Conservation (phyloP, 2,797 vertebrate genomes). For the Artibeus jamaicensis region DNA sequence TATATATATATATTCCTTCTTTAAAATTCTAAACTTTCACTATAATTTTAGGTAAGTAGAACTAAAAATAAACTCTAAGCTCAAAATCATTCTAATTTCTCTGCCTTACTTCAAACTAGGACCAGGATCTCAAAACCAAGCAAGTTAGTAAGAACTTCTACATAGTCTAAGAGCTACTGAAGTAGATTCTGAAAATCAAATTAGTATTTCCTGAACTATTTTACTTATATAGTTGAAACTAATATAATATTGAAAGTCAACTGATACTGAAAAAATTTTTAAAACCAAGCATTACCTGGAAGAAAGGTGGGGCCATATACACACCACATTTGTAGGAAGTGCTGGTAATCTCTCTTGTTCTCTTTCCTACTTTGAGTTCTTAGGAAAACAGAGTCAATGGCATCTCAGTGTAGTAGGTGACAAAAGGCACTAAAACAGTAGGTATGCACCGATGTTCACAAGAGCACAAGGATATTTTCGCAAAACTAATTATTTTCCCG, state of each 20-base stretch:
- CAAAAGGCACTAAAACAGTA: neutral
- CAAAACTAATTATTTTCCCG: neutral
- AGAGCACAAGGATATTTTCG: neutral
- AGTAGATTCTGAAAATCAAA: neutral
- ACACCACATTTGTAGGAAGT: neutral
- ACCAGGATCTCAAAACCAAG: neutral
- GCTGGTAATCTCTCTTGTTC: neutral
- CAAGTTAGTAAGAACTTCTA: neutral
- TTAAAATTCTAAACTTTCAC: neutral
- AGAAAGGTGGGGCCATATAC: too few species aligned
- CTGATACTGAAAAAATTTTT: too few species aligned
- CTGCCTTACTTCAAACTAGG: neutral
- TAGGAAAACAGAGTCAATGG: neutral
- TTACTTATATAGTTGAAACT: neutral
- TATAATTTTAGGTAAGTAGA: neutral
- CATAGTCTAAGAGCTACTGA: neutral
- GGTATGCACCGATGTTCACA: neutral
- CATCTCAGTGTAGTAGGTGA: neutral
- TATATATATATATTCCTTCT: too few species aligned
- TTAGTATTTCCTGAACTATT: neutral
- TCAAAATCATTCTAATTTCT: conserved; percentile 18
- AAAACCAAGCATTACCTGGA: neutral
- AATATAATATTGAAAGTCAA: neutral
- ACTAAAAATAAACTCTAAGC: neutral
- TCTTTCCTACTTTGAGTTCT: neutral